Base-by-base conservation (phyloP, 2,113 vertebrate species). In the Mola mola region DNA sequence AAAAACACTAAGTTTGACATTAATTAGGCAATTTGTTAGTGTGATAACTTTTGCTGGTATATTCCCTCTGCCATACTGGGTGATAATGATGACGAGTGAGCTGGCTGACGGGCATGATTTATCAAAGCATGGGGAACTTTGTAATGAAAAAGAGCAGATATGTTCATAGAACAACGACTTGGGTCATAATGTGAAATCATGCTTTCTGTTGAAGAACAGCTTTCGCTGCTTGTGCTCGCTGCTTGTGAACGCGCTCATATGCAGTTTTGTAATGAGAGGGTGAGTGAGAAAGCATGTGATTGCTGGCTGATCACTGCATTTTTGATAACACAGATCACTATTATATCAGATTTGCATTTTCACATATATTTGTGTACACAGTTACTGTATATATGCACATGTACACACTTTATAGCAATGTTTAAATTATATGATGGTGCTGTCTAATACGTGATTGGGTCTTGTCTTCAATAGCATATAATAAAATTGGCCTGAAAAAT, bases 1-100 rank as follows among this genome's bases (percentile, higher is more conserved):
- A 21, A 70, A 72, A 78, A 67, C 53, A 71, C 80, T 73, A 55
- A 0, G 24, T 51, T 66, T 79, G 79, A 75, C 78, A 44, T 68
- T 66, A 74, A 84, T 78, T 55, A 65, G 52, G 56, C 56, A 29
- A 66, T 82, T 85, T 71, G 49, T 83, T 67, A 16, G 2, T 12
- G 49, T 16, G 44, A 67, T 52, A 73, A 66, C 55, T 47, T 48
- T 49, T 8, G n/a, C 26, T 37, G 49, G 43, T 65, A 48, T 41
- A 41, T 56, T 73, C 57, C 38, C 28, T 44, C 71, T 64, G 63
- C 19, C 57, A 66, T 7, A 8, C 19, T 38, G 13, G 55, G 25
- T n/a, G 16, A 74, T 77, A 50, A 74, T 77, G 57, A 50, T 9
- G 1, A 62, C 48, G 49, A 44, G 51, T 59, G 37, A 72, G 66